Evolutionary conservation across 2,888 invertebrate species (phyloP).

Genomic region (Drosophila robusta): DNA sequence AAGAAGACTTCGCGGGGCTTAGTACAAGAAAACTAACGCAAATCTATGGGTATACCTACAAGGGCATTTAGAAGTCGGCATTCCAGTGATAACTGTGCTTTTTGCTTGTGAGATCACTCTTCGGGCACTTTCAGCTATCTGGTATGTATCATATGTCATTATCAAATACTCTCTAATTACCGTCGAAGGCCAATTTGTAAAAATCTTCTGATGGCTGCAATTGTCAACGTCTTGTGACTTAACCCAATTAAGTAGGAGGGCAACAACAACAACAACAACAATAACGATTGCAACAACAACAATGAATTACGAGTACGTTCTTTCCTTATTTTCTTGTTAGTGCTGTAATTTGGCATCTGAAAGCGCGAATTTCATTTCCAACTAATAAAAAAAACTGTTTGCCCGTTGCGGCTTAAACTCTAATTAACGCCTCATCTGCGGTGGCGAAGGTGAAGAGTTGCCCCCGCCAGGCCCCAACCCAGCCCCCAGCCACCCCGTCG

Average conservation of each 20-base stretch:
- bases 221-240: conserved; percentile 42
- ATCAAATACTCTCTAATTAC: not conserved
- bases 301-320: conserved; percentile 31
- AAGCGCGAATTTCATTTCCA: conserved; percentile 61
- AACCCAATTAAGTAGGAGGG: conserved; percentile 41
- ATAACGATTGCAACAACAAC: not conserved
- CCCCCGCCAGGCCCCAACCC: not conserved
- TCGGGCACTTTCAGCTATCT: conserved; percentile 6
- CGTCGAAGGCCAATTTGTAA: conserved; percentile 11
- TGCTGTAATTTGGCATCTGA: conserved; percentile 49
- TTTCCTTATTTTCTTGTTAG: conserved; percentile 47
- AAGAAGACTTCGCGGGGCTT: no score
- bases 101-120: not conserved
- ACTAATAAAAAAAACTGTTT: conserved; percentile 60
- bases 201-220: conserved; percentile 18
- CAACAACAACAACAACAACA: conserved; percentile 2
- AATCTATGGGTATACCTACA: no score
- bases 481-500: not conserved
- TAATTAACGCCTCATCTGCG: conserved; percentile 77
- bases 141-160: not conserved
- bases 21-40: no score
- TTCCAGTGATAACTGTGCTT: not conserved
- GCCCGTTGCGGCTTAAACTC: conserved; percentile 71
- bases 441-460: conserved; percentile 30
- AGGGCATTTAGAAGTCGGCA: no score